Evolutionary conservation across 2,888 invertebrate genomes (phyloP).

Genomic region (Enchytraeus crypticus): DNA sequence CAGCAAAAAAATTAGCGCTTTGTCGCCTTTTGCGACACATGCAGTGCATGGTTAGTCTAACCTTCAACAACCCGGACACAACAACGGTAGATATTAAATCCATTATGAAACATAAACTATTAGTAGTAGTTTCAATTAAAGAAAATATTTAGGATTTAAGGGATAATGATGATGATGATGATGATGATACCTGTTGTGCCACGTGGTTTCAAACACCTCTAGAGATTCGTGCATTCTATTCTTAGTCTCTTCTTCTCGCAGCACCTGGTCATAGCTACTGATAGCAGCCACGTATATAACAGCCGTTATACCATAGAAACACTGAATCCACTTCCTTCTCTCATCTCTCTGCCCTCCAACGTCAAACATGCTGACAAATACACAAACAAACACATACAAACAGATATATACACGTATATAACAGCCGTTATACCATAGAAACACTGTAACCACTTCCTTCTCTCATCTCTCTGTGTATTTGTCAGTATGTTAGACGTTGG

Average conservation of each 20-base stretch:
- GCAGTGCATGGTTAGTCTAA: too few species aligned
- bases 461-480: constrained; percentile 98
- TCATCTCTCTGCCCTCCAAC: constrained; percentile 99
- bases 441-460: constrained; percentile 99
- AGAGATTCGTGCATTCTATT: constrained; percentile 94
- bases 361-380: constrained; percentile 86
- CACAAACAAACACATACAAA: constrained; percentile 67
- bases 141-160: too few species aligned
- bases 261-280: constrained; percentile 98
- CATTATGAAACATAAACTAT: too few species aligned
- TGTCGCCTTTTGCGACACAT: too few species aligned
- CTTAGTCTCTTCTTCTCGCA: constrained; percentile 97
- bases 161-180: too few species aligned
- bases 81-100: too few species aligned
- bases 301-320: constrained; percentile 99
- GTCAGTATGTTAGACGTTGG: too few species aligned
- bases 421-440: constrained; percentile 99
- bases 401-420: constrained; percentile 86
- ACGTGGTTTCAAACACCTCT: constrained; percentile 98
- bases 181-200: constrained; percentile 99
- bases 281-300: constrained; percentile 99
- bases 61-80: too few species aligned
- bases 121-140: too few species aligned
- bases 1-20: too few species aligned
- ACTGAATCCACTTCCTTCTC: constrained; percentile 99